Percentiles rank a stretch among this genome's conserved stretches.
These are phyloP conservation scores for Aphelocoma californica DNA, from an alignment of 2,797 vertebrate species.

Conservation along the genomic window DNA sequence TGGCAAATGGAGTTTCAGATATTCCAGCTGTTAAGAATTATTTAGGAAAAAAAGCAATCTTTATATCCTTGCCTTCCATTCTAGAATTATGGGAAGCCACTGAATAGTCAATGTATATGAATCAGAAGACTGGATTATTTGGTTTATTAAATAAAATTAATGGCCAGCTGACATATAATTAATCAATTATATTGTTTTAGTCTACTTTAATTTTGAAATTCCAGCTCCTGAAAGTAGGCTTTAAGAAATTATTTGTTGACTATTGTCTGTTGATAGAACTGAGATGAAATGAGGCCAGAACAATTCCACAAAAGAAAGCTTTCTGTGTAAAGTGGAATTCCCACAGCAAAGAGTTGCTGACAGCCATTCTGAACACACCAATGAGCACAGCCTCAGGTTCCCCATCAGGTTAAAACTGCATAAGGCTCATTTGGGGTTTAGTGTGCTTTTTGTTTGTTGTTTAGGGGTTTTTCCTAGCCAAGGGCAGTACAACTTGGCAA, in stretches of 20 bases:
- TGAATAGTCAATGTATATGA: background rate
- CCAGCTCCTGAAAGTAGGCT: background rate
- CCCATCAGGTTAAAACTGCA: background rate
- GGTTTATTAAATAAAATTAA: conserved; percentile 2
- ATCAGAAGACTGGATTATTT: background rate
- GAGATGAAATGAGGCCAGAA: background rate
- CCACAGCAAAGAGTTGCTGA: background rate
- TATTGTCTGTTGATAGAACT: background rate
- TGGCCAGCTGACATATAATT: background rate
- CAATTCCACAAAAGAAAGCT: background rate
- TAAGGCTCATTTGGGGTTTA: background rate
- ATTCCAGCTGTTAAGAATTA: background rate
- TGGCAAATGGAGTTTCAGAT: background rate
- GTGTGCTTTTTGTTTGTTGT: no score
- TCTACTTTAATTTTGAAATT: background rate
- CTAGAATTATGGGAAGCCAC: background rate
- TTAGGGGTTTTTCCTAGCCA: background rate
- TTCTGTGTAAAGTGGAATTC: background rate
- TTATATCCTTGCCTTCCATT: background rate
- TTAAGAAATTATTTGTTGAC: background rate
- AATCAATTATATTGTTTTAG: background rate
- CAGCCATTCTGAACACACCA: background rate
- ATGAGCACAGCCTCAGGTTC: background rate
- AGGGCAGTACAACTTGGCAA: background rate
- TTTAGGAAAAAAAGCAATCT: background rate